Evolutionary conservation across 2,113 vertebrate species (phyloP).

Genomic region (Poeciliopsis retropinna): DNA sequence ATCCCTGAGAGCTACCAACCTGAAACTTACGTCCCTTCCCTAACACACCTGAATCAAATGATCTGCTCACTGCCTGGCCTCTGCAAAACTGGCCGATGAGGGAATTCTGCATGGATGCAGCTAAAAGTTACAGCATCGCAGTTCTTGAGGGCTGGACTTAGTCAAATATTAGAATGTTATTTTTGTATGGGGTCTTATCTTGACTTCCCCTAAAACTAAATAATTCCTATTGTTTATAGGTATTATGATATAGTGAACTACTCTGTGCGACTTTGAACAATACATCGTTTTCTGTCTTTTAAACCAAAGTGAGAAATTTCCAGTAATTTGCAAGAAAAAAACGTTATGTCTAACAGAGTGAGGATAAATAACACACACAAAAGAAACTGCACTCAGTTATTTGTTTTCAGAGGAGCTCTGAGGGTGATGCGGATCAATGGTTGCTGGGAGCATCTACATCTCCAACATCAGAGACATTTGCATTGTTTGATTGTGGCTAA

Average conservation of each 20-base stretch:
- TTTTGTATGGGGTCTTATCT: neutral
- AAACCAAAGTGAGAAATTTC: neutral
- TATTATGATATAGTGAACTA: neutral
- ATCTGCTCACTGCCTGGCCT: too few relatives aligned
- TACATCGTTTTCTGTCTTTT: neutral
- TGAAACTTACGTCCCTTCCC: too few relatives aligned
- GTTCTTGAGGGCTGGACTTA: too few relatives aligned
- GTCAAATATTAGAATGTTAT: too few relatives aligned
- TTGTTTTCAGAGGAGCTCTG: constrained; percentile 52
- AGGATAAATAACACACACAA: constrained; percentile 29
- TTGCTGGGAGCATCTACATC: constrained; percentile 62
- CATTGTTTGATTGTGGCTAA: constrained; percentile 73
- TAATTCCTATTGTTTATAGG: neutral
- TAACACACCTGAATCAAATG: too few relatives aligned
- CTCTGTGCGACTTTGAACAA: neutral
- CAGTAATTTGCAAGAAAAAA: constrained; percentile 6
- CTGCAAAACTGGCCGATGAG: too few relatives aligned
- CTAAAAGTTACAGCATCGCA: too few relatives aligned
- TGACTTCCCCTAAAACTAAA: neutral
- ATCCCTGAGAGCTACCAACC: too few relatives aligned
- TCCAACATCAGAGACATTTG: constrained; percentile 72
- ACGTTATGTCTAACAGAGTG: constrained; percentile 18
- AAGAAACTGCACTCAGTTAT: constrained; percentile 35
- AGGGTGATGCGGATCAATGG: constrained; percentile 62
- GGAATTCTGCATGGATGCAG: too few relatives aligned